Conservation (phyloP, 2,113 vertebrate genomes). For the Rattus norvegicus region GRCr8 NC_086023.1:107614001-107614500, state of each 20-base stretch:
- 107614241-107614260: slow-evolving; percentile 25
- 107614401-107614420: neutral
- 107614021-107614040: neutral
- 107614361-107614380: neutral
- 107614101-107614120: neutral
- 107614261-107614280: neutral
- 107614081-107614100: neutral
- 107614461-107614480: neutral
- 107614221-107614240: neutral
- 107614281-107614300: neutral
- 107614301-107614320: neutral
- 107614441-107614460: neutral
- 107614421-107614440: neutral
- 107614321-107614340: neutral
- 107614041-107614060: neutral
- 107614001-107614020: neutral
- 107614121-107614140: neutral
- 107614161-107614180: neutral
- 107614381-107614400: neutral
- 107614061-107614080: neutral
- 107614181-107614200: neutral
- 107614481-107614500: neutral
- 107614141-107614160: neutral
- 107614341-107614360: neutral
- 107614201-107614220: neutral